These are phyloP conservation scores for Tupaia tana DNA, from an alignment of 2,113 vertebrate genomes.

Conservation along the genomic window DNA sequence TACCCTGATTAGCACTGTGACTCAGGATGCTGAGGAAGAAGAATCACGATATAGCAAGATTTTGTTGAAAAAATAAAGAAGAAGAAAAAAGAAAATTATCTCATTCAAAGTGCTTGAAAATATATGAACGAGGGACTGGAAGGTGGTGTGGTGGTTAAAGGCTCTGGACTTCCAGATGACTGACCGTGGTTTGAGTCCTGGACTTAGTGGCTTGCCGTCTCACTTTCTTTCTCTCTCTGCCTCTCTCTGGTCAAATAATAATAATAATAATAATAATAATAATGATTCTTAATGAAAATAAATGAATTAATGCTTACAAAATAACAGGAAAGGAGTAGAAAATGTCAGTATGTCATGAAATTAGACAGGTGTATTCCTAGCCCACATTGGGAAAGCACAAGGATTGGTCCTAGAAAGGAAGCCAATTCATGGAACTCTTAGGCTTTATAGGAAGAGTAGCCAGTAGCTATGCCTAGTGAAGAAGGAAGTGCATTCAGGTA, in stretches of 20 bases:
- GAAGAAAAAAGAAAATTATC: too few relatives aligned
- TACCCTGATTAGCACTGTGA: too few relatives aligned
- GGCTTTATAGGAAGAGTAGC: neutral
- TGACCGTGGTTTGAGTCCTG: too few relatives aligned
- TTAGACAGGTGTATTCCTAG: neutral
- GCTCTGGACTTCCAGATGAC: too few relatives aligned
- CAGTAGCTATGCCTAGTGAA: neutral
- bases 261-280: too few relatives aligned
- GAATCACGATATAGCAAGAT: too few relatives aligned
- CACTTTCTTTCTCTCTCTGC: too few relatives aligned
- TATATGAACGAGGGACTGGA: neutral
- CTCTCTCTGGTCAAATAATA: too few relatives aligned
- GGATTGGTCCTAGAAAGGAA: neutral
- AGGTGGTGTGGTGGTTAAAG: too few relatives aligned
- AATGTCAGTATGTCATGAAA: neutral
- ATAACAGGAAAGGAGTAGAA: neutral
- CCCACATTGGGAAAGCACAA: neutral
- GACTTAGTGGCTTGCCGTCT: too few relatives aligned
- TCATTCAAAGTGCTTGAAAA: neutral
- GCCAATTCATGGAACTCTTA: neutral
- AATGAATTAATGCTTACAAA: neutral
- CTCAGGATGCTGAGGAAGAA: too few relatives aligned
- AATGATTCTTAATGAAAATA: neutral
- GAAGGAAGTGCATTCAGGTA: neutral
- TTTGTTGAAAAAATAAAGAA: too few relatives aligned